phyloP scores from a whole-genome alignment of 2,797 vertebrate genomes.

The Tokudaia muenninki region DNA sequence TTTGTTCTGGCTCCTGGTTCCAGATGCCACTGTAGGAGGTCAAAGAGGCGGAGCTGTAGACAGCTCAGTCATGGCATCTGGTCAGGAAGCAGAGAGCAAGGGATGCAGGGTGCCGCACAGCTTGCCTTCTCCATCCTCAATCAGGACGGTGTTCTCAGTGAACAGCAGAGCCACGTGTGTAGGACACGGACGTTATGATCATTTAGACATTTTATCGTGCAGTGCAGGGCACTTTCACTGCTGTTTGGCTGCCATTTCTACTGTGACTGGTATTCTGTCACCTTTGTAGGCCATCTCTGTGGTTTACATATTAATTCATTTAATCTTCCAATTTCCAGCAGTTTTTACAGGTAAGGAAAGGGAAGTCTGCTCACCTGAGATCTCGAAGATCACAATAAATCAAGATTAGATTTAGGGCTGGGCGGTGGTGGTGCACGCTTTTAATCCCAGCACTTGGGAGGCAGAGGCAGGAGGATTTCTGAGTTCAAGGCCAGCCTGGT shows the following conservation, averaged over 20 bases:
- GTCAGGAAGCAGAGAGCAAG: not conserved
- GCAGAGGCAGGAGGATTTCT: too few species aligned
- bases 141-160: too few species aligned
- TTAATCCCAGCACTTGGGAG: too few species aligned
- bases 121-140: not conserved
- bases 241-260: not conserved
- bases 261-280: not conserved
- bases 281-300: not conserved
- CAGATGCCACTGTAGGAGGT: not conserved
- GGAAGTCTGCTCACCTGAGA: conserved; percentile 26
- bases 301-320: not conserved
- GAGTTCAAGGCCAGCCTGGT: too few species aligned
- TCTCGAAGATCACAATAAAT: not conserved
- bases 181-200: not conserved
- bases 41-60: not conserved
- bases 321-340: not conserved
- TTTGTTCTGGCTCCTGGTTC: not conserved
- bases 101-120: too few species aligned
- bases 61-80: too few species aligned
- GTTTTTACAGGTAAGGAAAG: conserved; percentile 51
- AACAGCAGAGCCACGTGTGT: not conserved
- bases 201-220: conserved; percentile 11
- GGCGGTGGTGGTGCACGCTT: too few species aligned
- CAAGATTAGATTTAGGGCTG: too few species aligned
- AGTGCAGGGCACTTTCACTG: not conserved